A percentile compares a stretch with the other conserved stretches of the same genome.
Evolutionary conservation across 2,888 invertebrate species (phyloP).

Genomic region (Andrena bicolor): DNA sequence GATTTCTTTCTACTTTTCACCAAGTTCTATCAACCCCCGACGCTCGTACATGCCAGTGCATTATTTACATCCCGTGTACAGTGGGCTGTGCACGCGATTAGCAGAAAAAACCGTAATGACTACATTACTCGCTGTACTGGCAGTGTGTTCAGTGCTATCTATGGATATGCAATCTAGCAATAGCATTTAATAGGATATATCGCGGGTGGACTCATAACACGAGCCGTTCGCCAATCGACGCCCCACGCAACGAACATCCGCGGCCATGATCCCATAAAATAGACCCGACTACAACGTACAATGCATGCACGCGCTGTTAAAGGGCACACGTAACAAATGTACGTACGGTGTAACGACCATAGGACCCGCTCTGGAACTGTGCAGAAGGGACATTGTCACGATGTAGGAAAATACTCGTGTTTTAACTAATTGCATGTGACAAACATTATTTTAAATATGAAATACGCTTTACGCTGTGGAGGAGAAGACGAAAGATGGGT

Average conservation of each 20-base stretch:
- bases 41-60: too few relatives aligned
- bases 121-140: conserved; percentile 1
- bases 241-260: conserved; percentile 46
- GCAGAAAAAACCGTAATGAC: not conserved
- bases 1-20: too few relatives aligned
- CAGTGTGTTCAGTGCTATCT: conserved; percentile 1
- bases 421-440: too few relatives aligned
- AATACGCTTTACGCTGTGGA: too few relatives aligned
- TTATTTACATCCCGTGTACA: not conserved
- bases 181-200: conserved; percentile 24
- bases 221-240: conserved; percentile 41
- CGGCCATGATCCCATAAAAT: conserved; percentile 53
- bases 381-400: conserved; percentile 46
- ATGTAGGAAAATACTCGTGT: too few relatives aligned
- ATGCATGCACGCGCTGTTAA: conserved; percentile 45
- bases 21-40: too few relatives aligned
- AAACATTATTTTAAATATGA: too few relatives aligned
- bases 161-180: conserved; percentile 28
- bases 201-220: conserved; percentile 31
- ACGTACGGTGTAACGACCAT: conserved; percentile 53
- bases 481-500: too few relatives aligned
- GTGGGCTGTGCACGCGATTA: not conserved
- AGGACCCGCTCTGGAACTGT: conserved; percentile 49
- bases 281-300: conserved; percentile 37
- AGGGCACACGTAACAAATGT: conserved; percentile 52